Percentiles rank a stretch among this genome's conserved stretches.
Evolutionary conservation across 2,113 vertebrate species (phyloP).

Genomic region (Mus spicilegus): DNA sequence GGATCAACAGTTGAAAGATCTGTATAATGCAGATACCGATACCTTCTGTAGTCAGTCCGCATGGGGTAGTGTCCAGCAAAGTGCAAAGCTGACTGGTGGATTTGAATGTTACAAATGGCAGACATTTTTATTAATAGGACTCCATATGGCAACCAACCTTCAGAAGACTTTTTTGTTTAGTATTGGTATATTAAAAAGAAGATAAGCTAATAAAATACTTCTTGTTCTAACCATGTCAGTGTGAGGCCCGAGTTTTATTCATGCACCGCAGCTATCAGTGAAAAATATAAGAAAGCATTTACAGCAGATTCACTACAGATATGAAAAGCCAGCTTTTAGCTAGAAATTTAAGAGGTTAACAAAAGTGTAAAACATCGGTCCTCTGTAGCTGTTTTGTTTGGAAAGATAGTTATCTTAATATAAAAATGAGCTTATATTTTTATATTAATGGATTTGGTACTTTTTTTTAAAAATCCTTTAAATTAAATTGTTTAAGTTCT

Average conservation of each 20-base stretch:
- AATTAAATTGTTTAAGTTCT: too few species aligned
- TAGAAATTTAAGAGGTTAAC: constrained; percentile 30
- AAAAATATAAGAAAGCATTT: not conserved
- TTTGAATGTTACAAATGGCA: constrained; percentile 6
- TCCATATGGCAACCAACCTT: not conserved
- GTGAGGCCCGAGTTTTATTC: not conserved
- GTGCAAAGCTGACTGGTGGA: not conserved
- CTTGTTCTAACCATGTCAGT: not conserved
- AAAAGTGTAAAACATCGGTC: constrained; percentile 29
- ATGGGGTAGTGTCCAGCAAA: not conserved
- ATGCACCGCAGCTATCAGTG: not conserved
- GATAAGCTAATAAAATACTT: constrained; percentile 35
- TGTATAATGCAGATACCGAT: not conserved
- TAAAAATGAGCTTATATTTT: not conserved
- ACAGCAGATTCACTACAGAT: not conserved
- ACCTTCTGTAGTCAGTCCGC: not conserved
- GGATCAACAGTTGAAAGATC: not conserved
- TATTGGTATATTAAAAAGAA: not conserved
- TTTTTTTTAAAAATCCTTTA: not conserved
- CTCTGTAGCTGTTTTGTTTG: not conserved
- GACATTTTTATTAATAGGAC: not conserved
- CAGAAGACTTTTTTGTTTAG: not conserved
- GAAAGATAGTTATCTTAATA: constrained; percentile 1
- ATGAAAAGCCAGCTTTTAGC: constrained; percentile 44
- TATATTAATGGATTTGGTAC: not conserved